Base-by-base conservation (phyloP, 2,888 invertebrate genomes). In the Magallana nippona region DNA sequence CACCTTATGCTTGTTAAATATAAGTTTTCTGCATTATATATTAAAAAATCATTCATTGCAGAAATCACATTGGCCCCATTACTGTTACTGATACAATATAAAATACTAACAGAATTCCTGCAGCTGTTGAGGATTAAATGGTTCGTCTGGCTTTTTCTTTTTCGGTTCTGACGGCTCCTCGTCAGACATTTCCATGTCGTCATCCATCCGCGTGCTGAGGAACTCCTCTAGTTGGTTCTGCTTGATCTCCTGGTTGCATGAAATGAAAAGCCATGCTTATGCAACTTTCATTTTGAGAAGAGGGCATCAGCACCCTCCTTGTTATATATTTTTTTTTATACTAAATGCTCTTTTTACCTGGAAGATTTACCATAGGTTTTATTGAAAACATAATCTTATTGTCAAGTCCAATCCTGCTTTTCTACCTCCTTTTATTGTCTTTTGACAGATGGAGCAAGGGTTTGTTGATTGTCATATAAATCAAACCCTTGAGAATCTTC, bases 171-270 rank as follows among this genome's bases (percentile, higher is more conserved):
- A 63, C 1, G 88, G 85, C 1, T 87, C 91, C 11, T 91, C 92
- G 32, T 93, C 94, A 55, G 97, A 97, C 92, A 97, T 97, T 0
- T 97, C 97, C 90, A 97, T 96, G 94, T 97, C 97, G 90, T 97
- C 97, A 91, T 97, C 97, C 63, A 96, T 96, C 89, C 95, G 95
- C 84, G 96, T 96, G 90, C 95, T 95, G 58, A 96, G 89, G 91
- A 86, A 95, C 95, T 91, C 96, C 90, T 96, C 96, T 91, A 96
- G 93, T 92, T 96, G 96, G 57, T 96, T 95, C 84, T 96, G 95
- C 93, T 96, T 96, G 91, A 96, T 96, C 93, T 96, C 96, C 96
- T 96, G 95, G 19, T 88, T n/a, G n/a, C 60, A n/a, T 60, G n/a
- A 60, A 71, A 15, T 19, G 13, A 71, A 90, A 57, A 83, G 15